Conservation (phyloP, 2,797 vertebrate genomes). For the Coregonus suidteri region DNA sequence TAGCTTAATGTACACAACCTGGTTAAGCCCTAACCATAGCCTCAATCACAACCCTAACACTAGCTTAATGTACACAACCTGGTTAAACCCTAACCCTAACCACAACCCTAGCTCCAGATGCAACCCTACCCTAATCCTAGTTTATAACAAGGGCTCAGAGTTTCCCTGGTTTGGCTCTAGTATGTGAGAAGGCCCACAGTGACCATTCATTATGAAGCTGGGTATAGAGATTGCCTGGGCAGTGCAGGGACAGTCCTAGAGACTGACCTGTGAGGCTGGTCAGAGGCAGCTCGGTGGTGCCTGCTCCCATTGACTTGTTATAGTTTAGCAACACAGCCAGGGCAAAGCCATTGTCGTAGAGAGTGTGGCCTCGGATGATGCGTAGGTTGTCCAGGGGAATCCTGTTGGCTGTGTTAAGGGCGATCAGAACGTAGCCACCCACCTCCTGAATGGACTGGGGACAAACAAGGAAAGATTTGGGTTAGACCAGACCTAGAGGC, state of each 20-base stretch:
- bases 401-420: slow-evolving; percentile 80
- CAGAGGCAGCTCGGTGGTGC: slow-evolving; percentile 80
- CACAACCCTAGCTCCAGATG: neutral
- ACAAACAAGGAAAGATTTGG: slow-evolving; percentile 4
- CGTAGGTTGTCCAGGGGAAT: slow-evolving; percentile 91
- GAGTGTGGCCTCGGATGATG: slow-evolving; percentile 90
- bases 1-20: no score
- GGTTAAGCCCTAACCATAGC: neutral
- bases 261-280: slow-evolving; percentile 85
- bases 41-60: neutral
- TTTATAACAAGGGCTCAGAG: neutral
- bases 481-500: neutral
- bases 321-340: slow-evolving; percentile 84
- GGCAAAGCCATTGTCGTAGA: slow-evolving; percentile 80
- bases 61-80: no score
- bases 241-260: no score
- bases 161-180: neutral
- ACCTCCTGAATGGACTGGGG: slow-evolving; percentile 92
- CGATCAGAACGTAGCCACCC: slow-evolving; percentile 92
- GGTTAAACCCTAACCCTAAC: neutral
- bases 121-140: no score
- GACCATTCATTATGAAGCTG: neutral
- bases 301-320: slow-evolving; percentile 55
- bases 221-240: neutral
- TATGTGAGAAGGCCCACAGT: neutral